These are phyloP conservation scores for Neomonachus schauinslandi DNA, from an alignment of 2,113 vertebrate genomes.

Conservation along the genomic window DNA sequence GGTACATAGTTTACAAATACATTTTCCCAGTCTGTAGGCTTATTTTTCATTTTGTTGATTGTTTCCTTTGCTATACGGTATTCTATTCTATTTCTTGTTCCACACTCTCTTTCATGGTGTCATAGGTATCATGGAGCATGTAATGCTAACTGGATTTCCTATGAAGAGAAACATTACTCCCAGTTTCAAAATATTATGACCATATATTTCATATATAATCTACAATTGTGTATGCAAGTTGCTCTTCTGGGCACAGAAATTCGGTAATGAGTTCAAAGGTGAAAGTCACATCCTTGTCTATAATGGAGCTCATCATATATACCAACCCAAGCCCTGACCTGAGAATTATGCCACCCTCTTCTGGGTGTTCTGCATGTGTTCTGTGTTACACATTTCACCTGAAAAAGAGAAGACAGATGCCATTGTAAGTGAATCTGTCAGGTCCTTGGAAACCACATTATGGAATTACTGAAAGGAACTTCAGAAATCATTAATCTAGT, in stretches of 20 bases:
- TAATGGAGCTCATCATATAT: not conserved
- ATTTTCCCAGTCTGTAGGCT: not conserved
- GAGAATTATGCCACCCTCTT: not conserved
- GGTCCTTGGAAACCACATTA: not conserved
- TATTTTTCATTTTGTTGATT: not conserved
- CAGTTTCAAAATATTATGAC: not conserved
- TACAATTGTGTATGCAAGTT: not conserved
- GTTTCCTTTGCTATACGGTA: not conserved
- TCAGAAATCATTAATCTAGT: not conserved
- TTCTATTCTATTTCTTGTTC: not conserved
- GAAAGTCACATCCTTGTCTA: not conserved
- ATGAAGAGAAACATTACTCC: not conserved
- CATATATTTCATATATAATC: not conserved
- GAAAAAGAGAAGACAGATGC: not conserved
- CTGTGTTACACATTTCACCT: not conserved
- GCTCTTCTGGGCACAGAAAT: not conserved
- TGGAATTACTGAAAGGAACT: not conserved
- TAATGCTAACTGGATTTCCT: not conserved
- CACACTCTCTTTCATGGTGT: not conserved
- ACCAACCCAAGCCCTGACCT: not conserved
- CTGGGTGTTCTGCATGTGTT: not conserved
- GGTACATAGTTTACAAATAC: not conserved
- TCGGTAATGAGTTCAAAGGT: not conserved
- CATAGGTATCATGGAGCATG: not conserved
- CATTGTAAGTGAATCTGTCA: not conserved